Conservation (phyloP, 2,797 vertebrate species). For the Setipinna tenuifilis region DNA sequence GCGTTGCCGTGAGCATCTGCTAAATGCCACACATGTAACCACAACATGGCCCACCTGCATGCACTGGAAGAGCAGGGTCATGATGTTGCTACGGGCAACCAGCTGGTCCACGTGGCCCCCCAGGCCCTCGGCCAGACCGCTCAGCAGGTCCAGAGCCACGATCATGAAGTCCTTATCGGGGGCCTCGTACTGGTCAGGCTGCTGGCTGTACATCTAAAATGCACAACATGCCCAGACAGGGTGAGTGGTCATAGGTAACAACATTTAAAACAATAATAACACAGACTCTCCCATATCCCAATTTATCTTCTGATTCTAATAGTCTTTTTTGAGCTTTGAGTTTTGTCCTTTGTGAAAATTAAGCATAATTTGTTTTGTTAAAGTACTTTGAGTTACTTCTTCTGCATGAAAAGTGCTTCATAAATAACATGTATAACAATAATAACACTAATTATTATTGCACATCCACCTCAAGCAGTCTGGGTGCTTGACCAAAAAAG, state of each 20-base stretch:
- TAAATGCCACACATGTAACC: background rate
- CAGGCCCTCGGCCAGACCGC: conserved; percentile 89
- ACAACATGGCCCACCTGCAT: conserved; percentile 82
- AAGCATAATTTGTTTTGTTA: too few relatives aligned
- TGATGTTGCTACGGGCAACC: conserved; percentile 91
- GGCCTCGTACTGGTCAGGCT: conserved; percentile 92
- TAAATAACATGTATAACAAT: too few relatives aligned
- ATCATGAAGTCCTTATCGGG: conserved; percentile 98
- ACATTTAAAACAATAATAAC: too few relatives aligned
- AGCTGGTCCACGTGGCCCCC: conserved; percentile 89
- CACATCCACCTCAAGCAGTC: too few relatives aligned
- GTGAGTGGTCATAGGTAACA: background rate
- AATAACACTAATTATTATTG: too few relatives aligned
- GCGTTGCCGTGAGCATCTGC: background rate
- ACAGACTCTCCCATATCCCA: too few relatives aligned
- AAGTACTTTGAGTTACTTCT: too few relatives aligned
- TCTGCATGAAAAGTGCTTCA: background rate
- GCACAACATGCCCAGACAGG: background rate
- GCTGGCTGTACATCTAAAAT: conserved; percentile 89
- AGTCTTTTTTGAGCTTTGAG: too few relatives aligned
- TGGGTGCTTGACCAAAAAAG: too few relatives aligned
- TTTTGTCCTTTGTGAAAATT: too few relatives aligned
- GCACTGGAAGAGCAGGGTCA: conserved; percentile 92
- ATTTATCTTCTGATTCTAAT: too few relatives aligned
- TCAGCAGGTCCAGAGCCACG: conserved; percentile 90